phyloP scores from a whole-genome alignment of 2,888 invertebrate genomes.

The Sminthurides aquaticus region DNA sequence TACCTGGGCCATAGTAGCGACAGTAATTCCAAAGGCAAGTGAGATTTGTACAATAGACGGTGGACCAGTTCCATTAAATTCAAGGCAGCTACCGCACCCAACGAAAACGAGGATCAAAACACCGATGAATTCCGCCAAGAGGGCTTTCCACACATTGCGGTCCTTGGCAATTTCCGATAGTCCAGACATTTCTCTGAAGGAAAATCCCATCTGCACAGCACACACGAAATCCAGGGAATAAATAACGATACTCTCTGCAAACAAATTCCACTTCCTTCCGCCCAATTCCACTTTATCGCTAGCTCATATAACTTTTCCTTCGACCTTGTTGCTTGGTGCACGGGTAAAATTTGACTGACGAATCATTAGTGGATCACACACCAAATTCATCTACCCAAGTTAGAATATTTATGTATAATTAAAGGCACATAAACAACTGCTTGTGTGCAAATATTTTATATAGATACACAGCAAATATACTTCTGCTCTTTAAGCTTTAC shows the following conservation, averaged over 20 bases:
- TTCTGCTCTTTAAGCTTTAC: too few species aligned
- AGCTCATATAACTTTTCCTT: not conserved
- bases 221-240: constrained; percentile 11
- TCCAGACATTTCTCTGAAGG: constrained; percentile 55
- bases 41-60: constrained; percentile 39
- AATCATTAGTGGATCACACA: too few species aligned
- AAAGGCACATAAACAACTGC: too few species aligned
- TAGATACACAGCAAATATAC: too few species aligned
- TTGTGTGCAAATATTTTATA: too few species aligned
- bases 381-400: too few species aligned
- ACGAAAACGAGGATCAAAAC: constrained; percentile 80
- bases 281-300: not conserved
- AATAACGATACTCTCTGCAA: not conserved
- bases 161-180: constrained; percentile 61
- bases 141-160: constrained; percentile 67
- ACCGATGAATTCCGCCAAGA: constrained; percentile 80
- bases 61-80: constrained; percentile 4
- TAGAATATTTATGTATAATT: too few species aligned
- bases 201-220: constrained; percentile 41
- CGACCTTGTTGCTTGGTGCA: too few species aligned
- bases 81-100: constrained; percentile 71
- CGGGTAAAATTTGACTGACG: too few species aligned
- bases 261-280: not conserved
- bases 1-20: constrained; percentile 42
- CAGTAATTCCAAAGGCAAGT: constrained; percentile 41